Evolutionary conservation across 1,140 invertebrate genomes (phyloP).

Genomic region (Drosophila tsacasi): DNA sequence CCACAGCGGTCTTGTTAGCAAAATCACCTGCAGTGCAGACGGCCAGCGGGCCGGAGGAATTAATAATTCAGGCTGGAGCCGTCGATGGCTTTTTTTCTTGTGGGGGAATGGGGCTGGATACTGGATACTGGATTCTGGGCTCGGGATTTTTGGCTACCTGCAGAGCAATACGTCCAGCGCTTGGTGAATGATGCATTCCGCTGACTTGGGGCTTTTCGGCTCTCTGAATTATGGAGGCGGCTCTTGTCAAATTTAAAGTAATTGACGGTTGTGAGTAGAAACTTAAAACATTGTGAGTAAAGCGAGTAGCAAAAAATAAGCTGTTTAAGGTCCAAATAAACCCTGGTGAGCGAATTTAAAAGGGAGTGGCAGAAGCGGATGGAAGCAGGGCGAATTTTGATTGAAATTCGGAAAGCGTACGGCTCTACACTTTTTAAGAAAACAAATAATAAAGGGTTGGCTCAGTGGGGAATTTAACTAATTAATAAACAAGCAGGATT

Average conservation of each 20-base stretch:
- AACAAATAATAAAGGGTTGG: background rate
- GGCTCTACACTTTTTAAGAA: background rate
- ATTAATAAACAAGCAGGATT: constrained; percentile 2
- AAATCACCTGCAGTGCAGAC: constrained; percentile 75
- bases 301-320: constrained; percentile 31
- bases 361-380: background rate
- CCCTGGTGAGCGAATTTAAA: background rate
- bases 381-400: background rate
- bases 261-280: constrained; percentile 55
- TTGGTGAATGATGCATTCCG: constrained; percentile 70
- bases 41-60: constrained; percentile 41
- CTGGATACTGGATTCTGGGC: constrained; percentile 1
- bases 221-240: constrained; percentile 60
- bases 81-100: constrained; percentile 36
- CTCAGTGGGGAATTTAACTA: background rate
- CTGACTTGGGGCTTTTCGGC: constrained; percentile 52
- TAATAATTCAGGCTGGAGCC: constrained; percentile 60
- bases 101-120: constrained; percentile 6
- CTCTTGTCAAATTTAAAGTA: constrained; percentile 60
- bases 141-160: constrained; percentile 42
- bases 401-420: constrained; percentile 1
- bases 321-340: constrained; percentile 3
- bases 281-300: constrained; percentile 33
- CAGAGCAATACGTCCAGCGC: constrained; percentile 59
- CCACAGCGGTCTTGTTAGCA: constrained; percentile 65